A percentile compares a stretch with the other conserved stretches of the same genome.
phyloP scores from a whole-genome alignment of 2,888 invertebrate genomes.

The Sinohyriopsis cumingii region DNA sequence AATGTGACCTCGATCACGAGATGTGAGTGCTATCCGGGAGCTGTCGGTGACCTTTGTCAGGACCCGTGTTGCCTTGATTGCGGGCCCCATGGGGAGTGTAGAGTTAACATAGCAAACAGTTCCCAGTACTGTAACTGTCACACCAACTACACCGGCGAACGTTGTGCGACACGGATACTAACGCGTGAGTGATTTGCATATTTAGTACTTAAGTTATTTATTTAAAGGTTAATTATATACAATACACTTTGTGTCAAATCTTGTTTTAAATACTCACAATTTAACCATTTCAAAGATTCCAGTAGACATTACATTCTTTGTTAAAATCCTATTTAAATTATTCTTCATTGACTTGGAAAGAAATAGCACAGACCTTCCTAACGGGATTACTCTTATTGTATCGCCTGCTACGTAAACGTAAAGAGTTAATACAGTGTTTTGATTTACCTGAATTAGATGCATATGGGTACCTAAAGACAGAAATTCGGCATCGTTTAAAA shows the following conservation, averaged over 20 bases:
- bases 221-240: not conserved
- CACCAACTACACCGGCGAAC: slow-evolving; percentile 3
- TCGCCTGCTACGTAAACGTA: too few relatives aligned
- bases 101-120: not conserved
- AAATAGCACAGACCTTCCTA: too few relatives aligned
- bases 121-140: slow-evolving; percentile 6
- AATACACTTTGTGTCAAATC: not conserved
- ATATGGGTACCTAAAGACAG: too few relatives aligned
- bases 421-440: too few relatives aligned
- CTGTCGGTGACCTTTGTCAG: slow-evolving; percentile 11
- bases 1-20: slow-evolving; percentile 1
- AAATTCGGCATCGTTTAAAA: too few relatives aligned
- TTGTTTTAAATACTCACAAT: too few relatives aligned
- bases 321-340: too few relatives aligned
- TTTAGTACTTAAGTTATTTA: not conserved
- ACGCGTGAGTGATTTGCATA: not conserved
- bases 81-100: slow-evolving; percentile 21
- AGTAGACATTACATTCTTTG: too few relatives aligned
- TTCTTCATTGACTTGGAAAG: too few relatives aligned
- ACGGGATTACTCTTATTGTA: too few relatives aligned
- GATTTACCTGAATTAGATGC: too few relatives aligned
- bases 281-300: too few relatives aligned
- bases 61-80: slow-evolving; percentile 27
- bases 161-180: not conserved
- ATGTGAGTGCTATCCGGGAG: slow-evolving; percentile 16